phyloP scores from a whole-genome alignment of 1,140 invertebrate species.

The Eubasilissa regina region DNA sequence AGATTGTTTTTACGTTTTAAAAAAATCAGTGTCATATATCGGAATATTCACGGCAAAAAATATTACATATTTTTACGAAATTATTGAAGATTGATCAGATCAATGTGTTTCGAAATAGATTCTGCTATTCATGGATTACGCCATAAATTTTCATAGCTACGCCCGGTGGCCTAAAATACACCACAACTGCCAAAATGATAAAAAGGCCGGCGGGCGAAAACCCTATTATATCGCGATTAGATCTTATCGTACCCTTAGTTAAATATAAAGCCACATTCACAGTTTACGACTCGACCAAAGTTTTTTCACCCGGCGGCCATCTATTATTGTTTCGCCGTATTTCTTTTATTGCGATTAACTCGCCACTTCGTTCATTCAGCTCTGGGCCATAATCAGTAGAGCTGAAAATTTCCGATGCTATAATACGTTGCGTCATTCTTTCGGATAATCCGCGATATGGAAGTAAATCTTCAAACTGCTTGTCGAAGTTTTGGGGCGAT shows the following conservation, averaged over 20 bases:
- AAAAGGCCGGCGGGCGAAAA: slow-evolving; percentile 3
- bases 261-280: background rate
- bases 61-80: background rate
- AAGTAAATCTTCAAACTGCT: too few species aligned
- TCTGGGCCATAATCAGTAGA: too few species aligned
- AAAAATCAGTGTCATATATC: too few species aligned
- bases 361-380: too few species aligned
- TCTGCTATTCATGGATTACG: slow-evolving; percentile 10
- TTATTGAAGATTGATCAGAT: background rate
- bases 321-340: background rate
- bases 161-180: background rate
- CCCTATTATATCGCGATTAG: background rate
- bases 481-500: too few species aligned
- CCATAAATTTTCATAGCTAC: slow-evolving; percentile 26
- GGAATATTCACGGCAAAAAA: too few species aligned
- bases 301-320: slow-evolving; percentile 1
- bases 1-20: too few species aligned
- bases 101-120: slow-evolving; percentile 9
- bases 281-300: background rate
- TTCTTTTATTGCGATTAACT: background rate
- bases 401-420: too few species aligned
- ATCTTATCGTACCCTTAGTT: slow-evolving; percentile 16
- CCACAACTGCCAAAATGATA: slow-evolving; percentile 8
- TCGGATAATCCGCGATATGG: too few species aligned
- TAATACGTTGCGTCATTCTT: too few species aligned